A percentile compares a stretch with the other conserved stretches of the same genome.
phyloP scores from a whole-genome alignment of 2,888 invertebrate genomes.

The Caenorhabditis angaria region DNA sequence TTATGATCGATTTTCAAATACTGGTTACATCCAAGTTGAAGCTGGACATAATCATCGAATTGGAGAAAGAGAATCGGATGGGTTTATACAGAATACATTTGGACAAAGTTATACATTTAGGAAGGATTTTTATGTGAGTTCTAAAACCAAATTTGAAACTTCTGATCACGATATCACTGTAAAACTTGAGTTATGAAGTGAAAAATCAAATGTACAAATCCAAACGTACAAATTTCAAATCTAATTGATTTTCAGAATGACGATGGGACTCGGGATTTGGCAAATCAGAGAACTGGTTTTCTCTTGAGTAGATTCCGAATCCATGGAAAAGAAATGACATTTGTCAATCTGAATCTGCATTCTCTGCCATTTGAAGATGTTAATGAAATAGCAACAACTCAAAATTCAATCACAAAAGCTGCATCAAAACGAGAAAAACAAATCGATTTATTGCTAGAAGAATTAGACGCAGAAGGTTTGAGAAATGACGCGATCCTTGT shows the following conservation, averaged over 20 bases:
- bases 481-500: conserved; percentile 58
- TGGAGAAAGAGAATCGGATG: conserved; percentile 50
- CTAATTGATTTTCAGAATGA: conserved; percentile 41
- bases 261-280: conserved; percentile 53
- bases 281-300: conserved; percentile 57
- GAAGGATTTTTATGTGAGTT: conserved; percentile 55
- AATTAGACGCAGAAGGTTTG: conserved; percentile 61
- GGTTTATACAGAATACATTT: conserved; percentile 58
- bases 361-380: conserved; percentile 61
- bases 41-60: conserved; percentile 40
- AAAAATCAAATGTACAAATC: no score
- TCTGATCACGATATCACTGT: background rate
- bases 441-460: conserved; percentile 50
- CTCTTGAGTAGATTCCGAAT: conserved; percentile 55
- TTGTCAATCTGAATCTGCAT: conserved; percentile 59
- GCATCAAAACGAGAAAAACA: conserved; percentile 55
- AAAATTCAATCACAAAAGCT: conserved; percentile 51
- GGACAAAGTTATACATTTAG: conserved; percentile 48
- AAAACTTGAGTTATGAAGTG: no score
- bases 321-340: conserved; percentile 57
- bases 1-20: conserved; percentile 56
- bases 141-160: background rate
- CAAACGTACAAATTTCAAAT: background rate
- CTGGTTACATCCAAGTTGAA: conserved; percentile 48
- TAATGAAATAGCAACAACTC: conserved; percentile 45